Evolutionary conservation across 2,797 vertebrate species (phyloP), one percentile per base, ranked within the genome.

Genomic region (Glossophaga mutica): DNA sequence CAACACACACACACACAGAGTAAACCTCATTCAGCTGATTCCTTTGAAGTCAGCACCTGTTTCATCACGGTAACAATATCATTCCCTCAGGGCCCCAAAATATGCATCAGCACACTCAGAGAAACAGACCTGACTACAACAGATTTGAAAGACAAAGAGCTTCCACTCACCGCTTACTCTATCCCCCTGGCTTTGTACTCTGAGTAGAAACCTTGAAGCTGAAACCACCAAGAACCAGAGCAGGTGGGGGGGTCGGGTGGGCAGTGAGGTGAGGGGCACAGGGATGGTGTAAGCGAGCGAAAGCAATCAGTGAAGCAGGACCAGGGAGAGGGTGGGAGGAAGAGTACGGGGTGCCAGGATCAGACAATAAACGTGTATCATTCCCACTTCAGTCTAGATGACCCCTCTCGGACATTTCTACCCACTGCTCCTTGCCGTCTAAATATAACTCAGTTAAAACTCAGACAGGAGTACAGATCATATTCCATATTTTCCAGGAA

Each of bases 261-360:
- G 18, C 5, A 19, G 21, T 19, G 0, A 62, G 14, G 0, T 21
- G 26, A 42, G 18, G 37, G 26, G 44, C 11, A 9, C 39, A 50
- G 5, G 2, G 10, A 19, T 5, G 9, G 71, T 7, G 0, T 10
- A 12, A 4, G 16, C 29, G 16, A 52, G 6, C 3, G 29, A 34
- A 1, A 1, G 44, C 9, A 12, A 6, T n/a, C 29, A 11, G 34
- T 0, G 19, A 14, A 42, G 76, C 44, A 79, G 34, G 34, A 14
- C 52, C 2, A 0, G 5, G 67, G 16, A 65, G 44, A 19, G 44
- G 26, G 9, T 0, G 21, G 16, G 11, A 52, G 9, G 15, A 55
- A 44, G 37, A 21, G 29, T 2, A 6, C 1, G 1, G 1, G 6
- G 8, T 18, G 24, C 65, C 48, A 12, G 44, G 8, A 62, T 8